Evolutionary conservation across 2,888 invertebrate genomes (phyloP).

Genomic region (Thymelicus sylvestris): DNA sequence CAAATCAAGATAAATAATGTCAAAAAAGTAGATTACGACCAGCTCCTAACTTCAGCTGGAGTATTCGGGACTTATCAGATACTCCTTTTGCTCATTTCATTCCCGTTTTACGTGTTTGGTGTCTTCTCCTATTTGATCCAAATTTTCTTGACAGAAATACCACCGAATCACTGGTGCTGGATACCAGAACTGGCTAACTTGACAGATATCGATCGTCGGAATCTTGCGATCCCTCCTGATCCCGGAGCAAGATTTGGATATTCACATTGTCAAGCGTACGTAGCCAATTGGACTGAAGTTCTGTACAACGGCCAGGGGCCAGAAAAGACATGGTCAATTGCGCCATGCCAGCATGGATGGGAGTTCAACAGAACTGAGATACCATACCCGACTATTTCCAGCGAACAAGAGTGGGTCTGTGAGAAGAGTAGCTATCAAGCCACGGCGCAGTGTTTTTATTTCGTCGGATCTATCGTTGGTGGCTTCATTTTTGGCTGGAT

Average conservation of each 20-base stretch:
- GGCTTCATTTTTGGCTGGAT: conserved; percentile 65
- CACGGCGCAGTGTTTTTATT: conserved; percentile 65
- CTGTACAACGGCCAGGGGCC: conserved; percentile 48
- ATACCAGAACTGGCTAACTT: conserved; percentile 64
- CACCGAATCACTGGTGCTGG: conserved; percentile 68
- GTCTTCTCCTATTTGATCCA: conserved; percentile 63
- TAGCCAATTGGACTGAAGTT: conserved; percentile 63
- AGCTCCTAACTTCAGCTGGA: conserved; percentile 61
- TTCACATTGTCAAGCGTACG: conserved; percentile 59
- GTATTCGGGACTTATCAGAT: conserved; percentile 64
- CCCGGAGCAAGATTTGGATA: conserved; percentile 55
- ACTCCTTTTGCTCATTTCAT: conserved; percentile 56
- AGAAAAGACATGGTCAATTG: conserved; percentile 53
- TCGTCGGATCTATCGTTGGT: conserved; percentile 64
- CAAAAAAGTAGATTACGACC: conserved; percentile 56
- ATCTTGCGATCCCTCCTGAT: conserved; percentile 59
- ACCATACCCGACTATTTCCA: conserved; percentile 65
- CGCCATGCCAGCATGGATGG: conserved; percentile 63
- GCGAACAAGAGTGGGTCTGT: conserved; percentile 69
- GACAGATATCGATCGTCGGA: conserved; percentile 57
- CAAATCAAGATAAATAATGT: neutral
- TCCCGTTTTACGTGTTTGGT: conserved; percentile 64
- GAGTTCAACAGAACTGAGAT: conserved; percentile 69
- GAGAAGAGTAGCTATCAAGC: conserved; percentile 65
- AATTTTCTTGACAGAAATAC: conserved; percentile 63